phyloP scores from a whole-genome alignment of 2,113 vertebrate genomes.

The Atractosteus spatula region DNA sequence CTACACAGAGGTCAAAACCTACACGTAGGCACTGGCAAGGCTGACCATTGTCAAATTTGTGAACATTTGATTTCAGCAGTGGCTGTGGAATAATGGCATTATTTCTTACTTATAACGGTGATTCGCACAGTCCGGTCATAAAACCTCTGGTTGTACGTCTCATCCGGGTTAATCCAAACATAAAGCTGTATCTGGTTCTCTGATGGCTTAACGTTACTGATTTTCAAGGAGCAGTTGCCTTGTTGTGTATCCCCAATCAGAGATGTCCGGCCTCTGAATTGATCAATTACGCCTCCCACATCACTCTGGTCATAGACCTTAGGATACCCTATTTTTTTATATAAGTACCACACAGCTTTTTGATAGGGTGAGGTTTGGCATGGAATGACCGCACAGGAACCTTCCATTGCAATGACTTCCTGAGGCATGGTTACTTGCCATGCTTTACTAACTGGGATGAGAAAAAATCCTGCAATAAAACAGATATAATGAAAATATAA shows the following conservation, averaged over 20 bases:
- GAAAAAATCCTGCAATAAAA: neutral
- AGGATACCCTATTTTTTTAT: constrained; percentile 4
- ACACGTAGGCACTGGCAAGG: neutral
- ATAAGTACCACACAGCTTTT: constrained; percentile 41
- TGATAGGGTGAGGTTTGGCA: constrained; percentile 29
- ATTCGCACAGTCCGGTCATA: constrained; percentile 27
- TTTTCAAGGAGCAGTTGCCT: constrained; percentile 40
- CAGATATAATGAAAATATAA: too few relatives aligned
- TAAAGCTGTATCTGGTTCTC: constrained; percentile 33
- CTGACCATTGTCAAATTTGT: too few relatives aligned
- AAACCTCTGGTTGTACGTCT: neutral
- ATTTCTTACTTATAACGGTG: constrained; percentile 31
- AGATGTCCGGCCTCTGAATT: constrained; percentile 40
- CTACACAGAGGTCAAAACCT: neutral
- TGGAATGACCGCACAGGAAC: constrained; percentile 41
- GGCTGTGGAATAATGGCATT: too few relatives aligned
- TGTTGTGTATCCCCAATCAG: constrained; percentile 21
- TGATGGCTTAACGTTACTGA: constrained; percentile 11
- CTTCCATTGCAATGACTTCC: constrained; percentile 34
- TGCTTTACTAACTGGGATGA: neutral
- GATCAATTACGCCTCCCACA: neutral
- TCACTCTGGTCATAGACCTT: constrained; percentile 25
- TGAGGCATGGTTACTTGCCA: constrained; percentile 17
- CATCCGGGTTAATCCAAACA: constrained; percentile 38
- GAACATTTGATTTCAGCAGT: too few relatives aligned